Evolutionary conservation across 2,888 invertebrate species (phyloP).

Genomic region (Cryptus armator): DNA sequence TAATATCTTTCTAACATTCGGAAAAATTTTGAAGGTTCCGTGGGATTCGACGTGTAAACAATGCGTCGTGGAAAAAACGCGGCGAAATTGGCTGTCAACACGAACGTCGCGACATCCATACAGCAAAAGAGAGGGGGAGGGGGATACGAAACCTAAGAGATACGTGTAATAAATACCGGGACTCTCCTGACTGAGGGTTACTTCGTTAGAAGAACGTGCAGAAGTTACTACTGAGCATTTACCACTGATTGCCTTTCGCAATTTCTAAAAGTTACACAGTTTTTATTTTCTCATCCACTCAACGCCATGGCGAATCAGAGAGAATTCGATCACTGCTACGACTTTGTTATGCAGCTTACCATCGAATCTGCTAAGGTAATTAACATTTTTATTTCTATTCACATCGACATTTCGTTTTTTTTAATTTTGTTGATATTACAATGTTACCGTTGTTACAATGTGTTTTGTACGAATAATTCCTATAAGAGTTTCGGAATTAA

Average conservation of each 20-base stretch:
- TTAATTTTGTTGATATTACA: neutral
- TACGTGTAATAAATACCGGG: conserved; percentile 72
- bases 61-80: conserved; percentile 43
- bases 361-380: conserved; percentile 79
- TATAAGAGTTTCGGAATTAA: neutral
- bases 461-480: no score
- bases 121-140: neutral
- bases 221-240: conserved; percentile 11
- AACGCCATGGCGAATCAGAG: conserved; percentile 72
- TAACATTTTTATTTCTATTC: conserved; percentile 13
- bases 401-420: conserved; percentile 1
- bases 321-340: conserved; percentile 77
- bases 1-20: neutral
- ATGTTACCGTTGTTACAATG: no score
- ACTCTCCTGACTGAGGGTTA: conserved; percentile 66
- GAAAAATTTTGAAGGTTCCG: conserved; percentile 28
- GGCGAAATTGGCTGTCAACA: conserved; percentile 30
- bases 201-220: conserved; percentile 61
- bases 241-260: conserved; percentile 8
- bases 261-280: neutral
- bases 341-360: conserved; percentile 78
- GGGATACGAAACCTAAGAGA: conserved; percentile 23
- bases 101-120: conserved; percentile 1
- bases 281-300: neutral
- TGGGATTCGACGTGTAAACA: conserved; percentile 35